phyloP scores from a whole-genome alignment of 2,888 invertebrate genomes.

The Cheilosia pagana region DNA sequence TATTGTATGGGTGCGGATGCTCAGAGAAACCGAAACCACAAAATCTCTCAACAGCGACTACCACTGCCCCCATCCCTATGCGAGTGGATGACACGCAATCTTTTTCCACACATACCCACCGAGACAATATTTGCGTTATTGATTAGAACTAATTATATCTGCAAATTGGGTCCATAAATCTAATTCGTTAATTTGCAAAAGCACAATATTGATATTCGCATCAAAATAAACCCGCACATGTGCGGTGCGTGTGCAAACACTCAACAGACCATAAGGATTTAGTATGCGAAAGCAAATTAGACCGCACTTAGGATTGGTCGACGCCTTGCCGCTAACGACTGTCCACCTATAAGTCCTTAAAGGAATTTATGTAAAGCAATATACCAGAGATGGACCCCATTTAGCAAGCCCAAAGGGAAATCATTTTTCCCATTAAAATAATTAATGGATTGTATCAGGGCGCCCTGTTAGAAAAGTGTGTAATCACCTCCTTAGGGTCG shows the following conservation, averaged over 20 bases:
- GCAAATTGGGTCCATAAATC: conserved; percentile 12
- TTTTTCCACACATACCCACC: not conserved
- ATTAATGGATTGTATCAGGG: conserved; percentile 21
- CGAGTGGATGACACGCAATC: too few species aligned
- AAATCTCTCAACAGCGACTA: too few species aligned
- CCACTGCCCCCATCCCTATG: too few species aligned
- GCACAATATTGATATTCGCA: not conserved
- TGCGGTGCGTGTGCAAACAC: not conserved
- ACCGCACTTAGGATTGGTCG: not conserved
- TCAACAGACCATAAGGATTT: conserved; percentile 11
- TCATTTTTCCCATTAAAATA: conserved; percentile 24
- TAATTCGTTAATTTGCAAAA: conserved; percentile 15
- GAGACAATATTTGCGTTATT: not conserved
- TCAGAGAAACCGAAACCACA: too few species aligned
- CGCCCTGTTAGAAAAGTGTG: conserved; percentile 45
- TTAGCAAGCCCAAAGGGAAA: not conserved
- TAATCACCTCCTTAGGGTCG: conserved; percentile 33
- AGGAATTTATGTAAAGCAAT: conserved; percentile 22
- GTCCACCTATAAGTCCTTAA: conserved; percentile 11
- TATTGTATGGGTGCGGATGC: too few species aligned
- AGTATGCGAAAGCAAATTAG: conserved; percentile 14
- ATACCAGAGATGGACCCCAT: conserved; percentile 20
- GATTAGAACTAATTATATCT: conserved; percentile 4
- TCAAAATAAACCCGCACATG: not conserved
- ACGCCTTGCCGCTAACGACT: conserved; percentile 5